Percentiles rank a stretch among this genome's conserved stretches.
These are phyloP conservation scores for Acanthornis magna DNA, from an alignment of 2,797 vertebrate genomes.

Conservation along the genomic window DNA sequence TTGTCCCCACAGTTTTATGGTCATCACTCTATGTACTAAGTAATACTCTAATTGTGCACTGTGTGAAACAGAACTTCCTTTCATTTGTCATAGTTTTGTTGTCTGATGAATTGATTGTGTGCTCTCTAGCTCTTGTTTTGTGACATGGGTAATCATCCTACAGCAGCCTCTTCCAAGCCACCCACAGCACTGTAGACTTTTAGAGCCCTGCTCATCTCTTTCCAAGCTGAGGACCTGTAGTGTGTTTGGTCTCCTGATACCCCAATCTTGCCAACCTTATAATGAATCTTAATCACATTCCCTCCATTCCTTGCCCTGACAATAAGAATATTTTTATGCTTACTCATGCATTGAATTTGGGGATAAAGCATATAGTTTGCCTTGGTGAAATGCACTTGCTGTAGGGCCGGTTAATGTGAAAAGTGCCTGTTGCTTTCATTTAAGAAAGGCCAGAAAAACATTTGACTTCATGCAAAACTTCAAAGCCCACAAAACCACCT, in stretches of 20 bases:
- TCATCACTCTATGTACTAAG: not conserved
- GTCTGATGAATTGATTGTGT: not conserved
- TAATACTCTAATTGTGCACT: not conserved
- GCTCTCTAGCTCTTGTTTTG: not conserved
- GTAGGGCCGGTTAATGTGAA: not conserved
- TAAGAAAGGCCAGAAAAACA: not conserved
- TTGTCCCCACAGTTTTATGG: not conserved
- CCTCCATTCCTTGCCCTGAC: not conserved
- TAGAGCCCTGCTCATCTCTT: not conserved
- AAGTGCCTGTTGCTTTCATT: not conserved
- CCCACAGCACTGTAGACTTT: not conserved
- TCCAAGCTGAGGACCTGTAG: not conserved
- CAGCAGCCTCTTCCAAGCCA: not conserved
- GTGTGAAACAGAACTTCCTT: not conserved
- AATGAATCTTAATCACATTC: accelerated
- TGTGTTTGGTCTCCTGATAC: not conserved
- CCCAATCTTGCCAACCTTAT: not conserved
- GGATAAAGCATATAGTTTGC: not conserved
- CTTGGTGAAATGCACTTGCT: not conserved
- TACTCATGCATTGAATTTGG: not conserved
- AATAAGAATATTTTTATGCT: not conserved
- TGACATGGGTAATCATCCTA: not conserved
- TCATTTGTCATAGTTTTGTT: not conserved
- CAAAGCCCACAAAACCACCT: not conserved
- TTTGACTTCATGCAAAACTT: not conserved